Conservation (phyloP, 2,113 vertebrate species). For the Arothron firmamentum region DNA sequence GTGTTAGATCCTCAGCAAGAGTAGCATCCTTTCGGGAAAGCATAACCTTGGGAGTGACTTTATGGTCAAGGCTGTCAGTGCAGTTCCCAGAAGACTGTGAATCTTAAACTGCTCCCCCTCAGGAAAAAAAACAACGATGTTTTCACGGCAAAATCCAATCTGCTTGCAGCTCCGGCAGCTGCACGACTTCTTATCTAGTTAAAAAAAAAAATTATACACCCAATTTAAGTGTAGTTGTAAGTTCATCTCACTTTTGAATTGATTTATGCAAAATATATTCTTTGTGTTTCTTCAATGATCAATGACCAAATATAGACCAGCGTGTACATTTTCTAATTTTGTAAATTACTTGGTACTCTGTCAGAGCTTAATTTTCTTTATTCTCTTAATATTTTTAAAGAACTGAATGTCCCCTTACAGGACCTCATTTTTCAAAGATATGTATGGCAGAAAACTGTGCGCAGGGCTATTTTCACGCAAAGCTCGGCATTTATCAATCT, state of each 20-base stretch:
- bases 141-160: constrained; percentile 23
- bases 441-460: no score
- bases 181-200: constrained; percentile 1
- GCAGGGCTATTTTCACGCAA: no score
- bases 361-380: constrained; percentile 12
- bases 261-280: constrained; percentile 18
- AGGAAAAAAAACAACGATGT: constrained; percentile 4
- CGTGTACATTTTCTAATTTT: constrained; percentile 8
- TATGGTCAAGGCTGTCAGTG: constrained; percentile 52
- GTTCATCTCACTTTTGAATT: constrained; percentile 22
- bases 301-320: background rate
- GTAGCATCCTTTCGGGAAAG: constrained; percentile 54
- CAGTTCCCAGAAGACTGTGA: constrained; percentile 44
- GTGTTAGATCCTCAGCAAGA: constrained; percentile 58
- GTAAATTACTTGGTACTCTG: background rate
- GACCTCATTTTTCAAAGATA: no score
- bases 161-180: constrained; percentile 9
- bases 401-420: constrained; percentile 23
- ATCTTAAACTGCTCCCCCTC: constrained; percentile 52
- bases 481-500: no score
- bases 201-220: no score
- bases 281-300: constrained; percentile 1
- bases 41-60: constrained; percentile 72
- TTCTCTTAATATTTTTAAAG: constrained; percentile 28
- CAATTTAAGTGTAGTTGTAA: constrained; percentile 24